Base-by-base conservation (phyloP, 2,797 vertebrate species). In the Orientallactaga sibirica region DNA sequence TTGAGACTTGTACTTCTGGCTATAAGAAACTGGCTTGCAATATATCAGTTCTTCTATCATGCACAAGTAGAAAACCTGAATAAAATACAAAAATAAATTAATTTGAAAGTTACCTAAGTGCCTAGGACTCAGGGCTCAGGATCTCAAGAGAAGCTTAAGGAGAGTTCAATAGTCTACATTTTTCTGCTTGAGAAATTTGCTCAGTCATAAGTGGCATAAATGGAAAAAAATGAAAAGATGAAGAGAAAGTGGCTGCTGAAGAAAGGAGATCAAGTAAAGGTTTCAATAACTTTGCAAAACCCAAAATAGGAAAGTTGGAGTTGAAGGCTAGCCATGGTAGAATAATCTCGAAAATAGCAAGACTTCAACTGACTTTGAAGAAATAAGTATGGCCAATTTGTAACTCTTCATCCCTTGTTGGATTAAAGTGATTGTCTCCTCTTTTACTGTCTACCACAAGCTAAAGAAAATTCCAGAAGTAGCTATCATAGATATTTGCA, bases 21-120 rank as follows among this genome's bases (percentile, higher is more conserved):
- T 33, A 48, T 52, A 61, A 88, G 18, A 75, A 91, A 58, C 37
- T 90, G 78, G 22, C 68, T 88, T 81, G 3, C 20, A 87, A 74
- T 1, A 96, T 52, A 61, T 83, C 20, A 29, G 79, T 91, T 91
- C 27, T 94, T 88, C 52, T 15, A 82, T 9, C 7, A 92, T 87
- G 73, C 92, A 68, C 10, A 93, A 93, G 19, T 76, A 68, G 52
- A 84, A 92, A 94, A 89, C 1, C 14, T 95, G 41, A 16, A 29
- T 84, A 78, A 78, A 58, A 64, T n/a, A 66, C 7, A 16, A 18
- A 12, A 43, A 58, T 14, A 58, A 41, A 41, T 71, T 18, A 22
- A 55, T 94, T 93, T 90, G 81, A 91, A 94, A 91, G 81, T 71
- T 22, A 75, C 8, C 27, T 67, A 94, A 41, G 14, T 48, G 87